Base-by-base conservation (phyloP, 1,140 invertebrate species). In the Temnothorax curvispinosus region DNA sequence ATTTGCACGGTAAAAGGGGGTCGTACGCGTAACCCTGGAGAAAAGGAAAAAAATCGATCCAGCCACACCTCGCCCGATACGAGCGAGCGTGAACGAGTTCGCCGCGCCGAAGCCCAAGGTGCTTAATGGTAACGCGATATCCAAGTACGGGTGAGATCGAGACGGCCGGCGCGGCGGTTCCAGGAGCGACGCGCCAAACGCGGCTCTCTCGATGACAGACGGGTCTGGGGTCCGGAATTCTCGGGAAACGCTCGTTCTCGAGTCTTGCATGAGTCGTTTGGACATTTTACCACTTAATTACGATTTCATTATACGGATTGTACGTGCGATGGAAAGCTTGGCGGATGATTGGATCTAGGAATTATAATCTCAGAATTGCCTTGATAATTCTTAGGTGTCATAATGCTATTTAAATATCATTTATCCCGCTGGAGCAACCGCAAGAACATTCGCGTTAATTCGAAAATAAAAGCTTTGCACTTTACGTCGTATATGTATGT, bases 141-240 rank as follows among this genome's bases (percentile, higher is more conserved):
- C 87, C 90, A 90, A 92, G 92, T 93, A 92, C 92, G 92, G 91
- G 87, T 86, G 87, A 89, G 35, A 69, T 62, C 60, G 54, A 65
- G 67, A 60, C 84, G 77, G 27, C 1, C 27, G 27, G 27, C 27
- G 27, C 27, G 27, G 60, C 67, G 58, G 75, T 47, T 78, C 18
- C 27, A 38, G 4, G 52, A 54, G 44, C 54, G 13, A 60, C 41
- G 69, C 11, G n/a, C 80, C 80, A 60, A 75, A 84, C 58, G 71
- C n/a, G 41, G 69, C 4, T 21, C 44, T 74, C 67, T 74, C 67
- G 27, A 74, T 75, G 80, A 74, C 8, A 71, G 58, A 75, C 69
- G 41, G 13, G 54, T 74, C 21, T 18, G 18, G 47, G 18, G 47
- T 32, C 18, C 21, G 21, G 47, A 75, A 75, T 60, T 60, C 64